Evolutionary conservation across 2,113 vertebrate genomes (phyloP).

Genomic region (Orientallactaga bullata): DNA sequence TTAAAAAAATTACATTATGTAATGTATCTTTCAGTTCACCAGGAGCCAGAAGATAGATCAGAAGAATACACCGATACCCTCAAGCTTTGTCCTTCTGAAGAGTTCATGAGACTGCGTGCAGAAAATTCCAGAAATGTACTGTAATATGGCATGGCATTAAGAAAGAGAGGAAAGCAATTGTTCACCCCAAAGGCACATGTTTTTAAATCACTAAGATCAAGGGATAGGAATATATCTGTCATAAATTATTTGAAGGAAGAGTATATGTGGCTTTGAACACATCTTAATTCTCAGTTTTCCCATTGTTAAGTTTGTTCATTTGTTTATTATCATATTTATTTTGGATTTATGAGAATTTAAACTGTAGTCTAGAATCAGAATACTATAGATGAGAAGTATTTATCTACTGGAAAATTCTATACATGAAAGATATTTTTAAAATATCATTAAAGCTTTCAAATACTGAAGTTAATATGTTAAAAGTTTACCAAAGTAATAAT

Average conservation of each 20-base stretch:
- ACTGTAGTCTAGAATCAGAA: neutral
- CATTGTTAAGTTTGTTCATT: neutral
- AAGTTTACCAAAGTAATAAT: neutral
- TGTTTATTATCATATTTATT: neutral
- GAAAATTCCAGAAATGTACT: slow-evolving; percentile 47
- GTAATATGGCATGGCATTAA: neutral
- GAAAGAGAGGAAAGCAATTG: neutral
- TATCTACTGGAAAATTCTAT: neutral
- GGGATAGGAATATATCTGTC: neutral
- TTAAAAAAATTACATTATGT: neutral
- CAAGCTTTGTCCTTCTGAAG: slow-evolving; percentile 57
- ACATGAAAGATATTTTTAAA: neutral
- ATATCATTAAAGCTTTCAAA: neutral
- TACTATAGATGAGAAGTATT: neutral
- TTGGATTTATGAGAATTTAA: slow-evolving; percentile 1
- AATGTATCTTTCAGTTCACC: neutral
- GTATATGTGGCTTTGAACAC: neutral
- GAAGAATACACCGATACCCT: slow-evolving; percentile 15
- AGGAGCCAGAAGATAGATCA: neutral
- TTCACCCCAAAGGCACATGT: neutral
- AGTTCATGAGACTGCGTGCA: slow-evolving; percentile 39
- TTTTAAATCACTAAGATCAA: neutral
- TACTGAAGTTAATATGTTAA: neutral
- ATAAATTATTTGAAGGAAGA: neutral
- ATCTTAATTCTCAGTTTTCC: neutral